Percentiles rank a stretch among this genome's conserved stretches.
Evolutionary conservation across 2,888 invertebrate species (phyloP).

Genomic region (Parnassius smintheus): DNA sequence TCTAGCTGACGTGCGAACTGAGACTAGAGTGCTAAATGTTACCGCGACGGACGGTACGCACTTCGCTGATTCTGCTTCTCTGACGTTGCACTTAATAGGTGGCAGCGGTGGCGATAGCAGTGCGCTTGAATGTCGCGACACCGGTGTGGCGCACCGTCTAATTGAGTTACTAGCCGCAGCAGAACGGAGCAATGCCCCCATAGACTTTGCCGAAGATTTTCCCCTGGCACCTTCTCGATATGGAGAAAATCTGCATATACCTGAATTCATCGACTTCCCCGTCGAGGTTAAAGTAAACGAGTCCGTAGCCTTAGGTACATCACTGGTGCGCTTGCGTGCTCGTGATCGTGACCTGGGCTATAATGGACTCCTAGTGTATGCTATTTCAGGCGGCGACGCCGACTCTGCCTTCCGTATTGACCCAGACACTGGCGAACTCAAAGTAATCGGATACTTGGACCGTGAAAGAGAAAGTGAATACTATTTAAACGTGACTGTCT

Average conservation of each 20-base stretch:
- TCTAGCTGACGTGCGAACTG: constrained; percentile 85
- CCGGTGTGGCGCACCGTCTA: constrained; percentile 89
- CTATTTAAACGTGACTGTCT: constrained; percentile 91
- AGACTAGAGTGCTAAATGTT: constrained; percentile 88
- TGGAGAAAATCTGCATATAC: constrained; percentile 92
- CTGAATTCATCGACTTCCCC: constrained; percentile 93
- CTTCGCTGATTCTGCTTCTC: constrained; percentile 91
- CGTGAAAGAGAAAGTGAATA: constrained; percentile 92
- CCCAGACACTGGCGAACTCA: constrained; percentile 91
- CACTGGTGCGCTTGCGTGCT: constrained; percentile 86
- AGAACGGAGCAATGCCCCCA: constrained; percentile 87
- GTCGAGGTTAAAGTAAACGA: constrained; percentile 92
- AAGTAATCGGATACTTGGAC: constrained; percentile 93
- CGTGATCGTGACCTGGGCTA: constrained; percentile 94
- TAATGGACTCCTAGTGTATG: constrained; percentile 94
- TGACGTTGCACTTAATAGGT: constrained; percentile 88
- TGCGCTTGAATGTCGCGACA: constrained; percentile 88
- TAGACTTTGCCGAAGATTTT: constrained; percentile 83
- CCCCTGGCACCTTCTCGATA: constrained; percentile 90
- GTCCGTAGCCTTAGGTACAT: constrained; percentile 89
- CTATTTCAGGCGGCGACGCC: constrained; percentile 91
- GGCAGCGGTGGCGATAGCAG: constrained; percentile 75
- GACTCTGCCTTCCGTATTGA: constrained; percentile 94
- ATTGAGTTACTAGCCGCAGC: constrained; percentile 91
- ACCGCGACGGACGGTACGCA: constrained; percentile 96